Evolutionary conservation across 2,888 invertebrate species (phyloP).

Genomic region (Synanthedon myopaeformis): DNA sequence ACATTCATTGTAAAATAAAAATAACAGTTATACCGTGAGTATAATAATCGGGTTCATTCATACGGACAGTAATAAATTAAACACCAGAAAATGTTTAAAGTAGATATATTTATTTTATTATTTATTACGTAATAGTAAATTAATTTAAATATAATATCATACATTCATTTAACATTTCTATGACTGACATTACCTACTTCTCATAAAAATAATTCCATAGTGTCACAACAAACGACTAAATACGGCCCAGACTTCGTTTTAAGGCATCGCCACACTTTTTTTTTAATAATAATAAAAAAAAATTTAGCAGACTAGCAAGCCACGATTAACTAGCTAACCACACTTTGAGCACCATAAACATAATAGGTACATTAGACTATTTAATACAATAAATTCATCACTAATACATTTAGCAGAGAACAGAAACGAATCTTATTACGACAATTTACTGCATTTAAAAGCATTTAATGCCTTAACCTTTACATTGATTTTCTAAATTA

Average conservation of each 20-base stretch:
- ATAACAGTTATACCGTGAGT: too few relatives aligned
- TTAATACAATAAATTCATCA: constrained; percentile 2
- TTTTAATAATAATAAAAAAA: constrained; percentile 1
- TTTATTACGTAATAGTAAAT: constrained; percentile 32
- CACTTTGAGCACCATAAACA: constrained; percentile 24
- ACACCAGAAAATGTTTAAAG: background rate
- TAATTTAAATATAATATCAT: constrained; percentile 33
- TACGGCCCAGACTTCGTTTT: constrained; percentile 20
- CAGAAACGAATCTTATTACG: too few relatives aligned
- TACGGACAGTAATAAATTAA: background rate
- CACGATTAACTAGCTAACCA: constrained; percentile 13
- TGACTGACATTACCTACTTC: constrained; percentile 28
- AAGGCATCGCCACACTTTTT: constrained; percentile 7
- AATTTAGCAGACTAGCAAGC: constrained; percentile 32
- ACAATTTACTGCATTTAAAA: too few relatives aligned
- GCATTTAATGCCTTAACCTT: too few relatives aligned
- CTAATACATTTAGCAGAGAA: background rate
- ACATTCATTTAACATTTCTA: constrained; percentile 39
- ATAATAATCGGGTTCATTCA: too few relatives aligned
- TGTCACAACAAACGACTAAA: constrained; percentile 11
- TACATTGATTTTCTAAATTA: too few relatives aligned
- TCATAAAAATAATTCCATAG: constrained; percentile 27
- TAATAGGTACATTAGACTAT: constrained; percentile 2
- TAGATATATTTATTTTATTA: constrained; percentile 32
- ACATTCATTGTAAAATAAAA: too few relatives aligned